Evolutionary conservation across 2,888 invertebrate species (phyloP).

Genomic region (Mythimna pallens): DNA sequence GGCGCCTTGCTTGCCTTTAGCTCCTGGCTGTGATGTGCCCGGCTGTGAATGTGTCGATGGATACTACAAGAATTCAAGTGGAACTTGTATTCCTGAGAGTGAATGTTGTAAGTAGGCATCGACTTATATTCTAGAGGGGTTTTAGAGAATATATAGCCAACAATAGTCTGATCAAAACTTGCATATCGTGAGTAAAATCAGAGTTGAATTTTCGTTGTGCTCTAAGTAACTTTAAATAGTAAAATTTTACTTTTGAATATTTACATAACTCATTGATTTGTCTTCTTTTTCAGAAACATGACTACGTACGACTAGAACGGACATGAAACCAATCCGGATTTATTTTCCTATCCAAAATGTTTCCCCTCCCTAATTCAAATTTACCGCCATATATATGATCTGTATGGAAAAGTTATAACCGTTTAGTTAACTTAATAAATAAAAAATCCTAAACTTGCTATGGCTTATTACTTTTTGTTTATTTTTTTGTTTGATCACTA

Average conservation of each 20-base stretch:
- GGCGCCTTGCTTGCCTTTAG: background rate
- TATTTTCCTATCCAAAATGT: too few species aligned
- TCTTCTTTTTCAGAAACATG: background rate
- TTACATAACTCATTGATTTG: background rate
- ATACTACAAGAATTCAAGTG: slow-evolving; percentile 10
- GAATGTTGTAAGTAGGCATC: slow-evolving; percentile 24
- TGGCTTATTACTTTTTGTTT: background rate
- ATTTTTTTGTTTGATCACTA: too few species aligned
- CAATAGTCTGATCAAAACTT: too few species aligned
- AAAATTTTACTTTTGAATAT: background rate
- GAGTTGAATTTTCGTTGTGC: background rate
- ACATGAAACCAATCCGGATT: too few species aligned
- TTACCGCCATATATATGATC: background rate
- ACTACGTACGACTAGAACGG: too few species aligned
- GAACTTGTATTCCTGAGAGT: slow-evolving; percentile 7
- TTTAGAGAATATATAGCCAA: background rate
- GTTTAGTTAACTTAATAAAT: background rate
- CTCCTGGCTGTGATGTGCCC: slow-evolving; percentile 3
- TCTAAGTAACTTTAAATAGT: background rate
- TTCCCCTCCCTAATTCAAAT: too few species aligned
- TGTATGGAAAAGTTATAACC: background rate
- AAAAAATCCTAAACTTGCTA: background rate
- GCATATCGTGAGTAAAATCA: background rate
- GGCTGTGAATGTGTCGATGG: slow-evolving; percentile 18
- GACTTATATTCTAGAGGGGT: too few species aligned